Conservation (phyloP, 2,113 vertebrate genomes). For the Haplotaxodon microlepis region DNA sequence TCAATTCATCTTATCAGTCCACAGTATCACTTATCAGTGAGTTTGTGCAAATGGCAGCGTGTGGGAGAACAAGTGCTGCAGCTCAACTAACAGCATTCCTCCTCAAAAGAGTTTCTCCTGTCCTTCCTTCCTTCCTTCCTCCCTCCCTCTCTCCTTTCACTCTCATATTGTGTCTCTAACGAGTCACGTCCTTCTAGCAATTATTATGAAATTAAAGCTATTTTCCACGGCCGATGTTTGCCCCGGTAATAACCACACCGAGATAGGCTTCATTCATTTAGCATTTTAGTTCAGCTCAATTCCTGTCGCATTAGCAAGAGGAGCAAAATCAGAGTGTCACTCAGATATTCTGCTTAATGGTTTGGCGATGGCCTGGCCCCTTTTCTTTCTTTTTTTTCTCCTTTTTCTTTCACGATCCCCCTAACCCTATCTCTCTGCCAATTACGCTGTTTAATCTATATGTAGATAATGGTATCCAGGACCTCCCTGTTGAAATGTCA, state of each 20-base stretch:
- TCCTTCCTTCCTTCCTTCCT: background rate
- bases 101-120: background rate
- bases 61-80: slow-evolving; percentile 8
- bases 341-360: slow-evolving; percentile 76
- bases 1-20: background rate
- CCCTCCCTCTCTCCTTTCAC: background rate
- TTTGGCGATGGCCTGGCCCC: slow-evolving; percentile 68
- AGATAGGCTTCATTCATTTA: slow-evolving; percentile 74
- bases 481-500: slow-evolving; percentile 94
- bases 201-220: slow-evolving; percentile 76
- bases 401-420: slow-evolving; percentile 67
- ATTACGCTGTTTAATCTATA: slow-evolving; percentile 98
- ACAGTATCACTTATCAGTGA: background rate
- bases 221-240: slow-evolving; percentile 70
- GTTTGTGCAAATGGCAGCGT: slow-evolving; percentile 4
- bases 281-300: slow-evolving; percentile 82
- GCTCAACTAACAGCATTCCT: background rate
- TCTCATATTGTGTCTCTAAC: slow-evolving; percentile 52
- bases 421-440: slow-evolving; percentile 87
- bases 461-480: slow-evolving; percentile 92
- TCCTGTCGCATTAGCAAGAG: slow-evolving; percentile 82
- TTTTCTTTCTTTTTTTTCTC: background rate
- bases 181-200: slow-evolving; percentile 68
- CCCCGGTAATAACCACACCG: slow-evolving; percentile 61
- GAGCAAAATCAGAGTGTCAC: slow-evolving; percentile 84